A percentile compares a stretch with the other conserved stretches of the same genome.
Evolutionary conservation across 2,113 vertebrate species (phyloP).

Genomic region (Lasiurus borealis): DNA sequence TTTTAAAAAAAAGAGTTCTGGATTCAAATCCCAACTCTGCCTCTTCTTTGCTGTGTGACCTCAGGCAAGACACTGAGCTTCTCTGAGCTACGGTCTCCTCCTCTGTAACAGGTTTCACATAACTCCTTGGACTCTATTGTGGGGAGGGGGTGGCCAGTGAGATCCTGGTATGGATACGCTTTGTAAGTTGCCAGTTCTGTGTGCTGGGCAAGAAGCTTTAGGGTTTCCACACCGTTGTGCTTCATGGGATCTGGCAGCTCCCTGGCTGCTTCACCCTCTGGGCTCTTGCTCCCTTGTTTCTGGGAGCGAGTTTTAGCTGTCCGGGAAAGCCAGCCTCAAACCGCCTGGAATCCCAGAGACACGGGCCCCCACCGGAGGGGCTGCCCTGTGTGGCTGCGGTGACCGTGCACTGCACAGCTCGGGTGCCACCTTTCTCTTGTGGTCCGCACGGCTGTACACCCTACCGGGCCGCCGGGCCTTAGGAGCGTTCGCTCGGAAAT

Average conservation of each 20-base stretch:
- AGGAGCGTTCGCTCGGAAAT: neutral
- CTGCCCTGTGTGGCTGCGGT: neutral
- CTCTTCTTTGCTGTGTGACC: slow-evolving; percentile 15
- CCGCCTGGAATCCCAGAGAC: neutral
- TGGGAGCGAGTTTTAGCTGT: neutral
- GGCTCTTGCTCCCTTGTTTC: neutral
- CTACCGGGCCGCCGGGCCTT: neutral
- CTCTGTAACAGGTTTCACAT: neutral
- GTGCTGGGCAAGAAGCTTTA: neutral
- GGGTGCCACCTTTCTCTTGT: fast-evolving
- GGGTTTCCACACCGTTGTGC: neutral
- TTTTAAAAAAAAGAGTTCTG: neutral
- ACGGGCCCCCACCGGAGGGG: neutral
- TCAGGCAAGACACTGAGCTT: neutral
- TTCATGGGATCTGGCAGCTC: neutral
- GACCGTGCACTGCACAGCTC: neutral
- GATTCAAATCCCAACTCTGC: neutral
- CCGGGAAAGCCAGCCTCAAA: neutral
- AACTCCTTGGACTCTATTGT: neutral
- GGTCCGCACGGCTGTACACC: no score
- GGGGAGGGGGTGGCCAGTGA: neutral
- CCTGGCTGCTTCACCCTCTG: neutral
- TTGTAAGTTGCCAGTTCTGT: neutral
- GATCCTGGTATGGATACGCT: neutral
- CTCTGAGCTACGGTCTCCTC: neutral